phyloP scores from a whole-genome alignment of 2,113 vertebrate genomes.

The Falco punctatus region DNA sequence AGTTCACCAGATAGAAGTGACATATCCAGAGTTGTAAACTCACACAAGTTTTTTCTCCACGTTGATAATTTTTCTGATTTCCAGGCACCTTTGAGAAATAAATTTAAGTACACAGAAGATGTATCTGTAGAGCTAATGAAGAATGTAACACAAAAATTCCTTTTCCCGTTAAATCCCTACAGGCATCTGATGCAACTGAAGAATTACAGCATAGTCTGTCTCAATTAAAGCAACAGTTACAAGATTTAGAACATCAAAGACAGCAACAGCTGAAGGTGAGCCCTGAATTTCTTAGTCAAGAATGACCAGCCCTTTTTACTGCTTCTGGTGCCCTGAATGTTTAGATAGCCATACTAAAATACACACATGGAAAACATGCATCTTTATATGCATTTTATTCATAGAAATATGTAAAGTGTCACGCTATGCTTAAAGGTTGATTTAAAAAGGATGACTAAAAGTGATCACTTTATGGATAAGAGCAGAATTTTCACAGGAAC shows the following conservation, averaged over 20 bases:
- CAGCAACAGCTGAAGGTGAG: constrained; percentile 84
- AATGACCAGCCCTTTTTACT: not conserved
- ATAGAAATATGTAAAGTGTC: not conserved
- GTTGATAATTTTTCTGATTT: not conserved
- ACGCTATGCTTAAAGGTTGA: not conserved
- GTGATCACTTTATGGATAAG: not conserved
- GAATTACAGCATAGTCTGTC: constrained; percentile 78
- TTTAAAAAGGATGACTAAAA: not conserved
- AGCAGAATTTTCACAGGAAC: not conserved
- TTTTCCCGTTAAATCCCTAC: constrained; percentile 26
- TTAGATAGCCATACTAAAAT: not conserved
- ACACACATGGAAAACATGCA: fast-evolving
- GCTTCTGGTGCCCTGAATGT: not conserved
- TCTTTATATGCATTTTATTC: not conserved
- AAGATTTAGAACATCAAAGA: constrained; percentile 80
- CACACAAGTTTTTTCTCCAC: not conserved
- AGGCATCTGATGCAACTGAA: constrained; percentile 83
- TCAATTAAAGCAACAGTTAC: constrained; percentile 82
- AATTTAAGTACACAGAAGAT: not conserved
- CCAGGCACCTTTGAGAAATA: not conserved
- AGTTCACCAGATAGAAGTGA: not conserved
- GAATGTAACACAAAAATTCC: not conserved
- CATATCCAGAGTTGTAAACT: fast-evolving
- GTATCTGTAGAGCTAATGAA: not conserved
- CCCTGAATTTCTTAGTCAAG: not conserved